Base-by-base conservation (phyloP, 2,113 vertebrate genomes). In the Tupaia tana region DNA sequence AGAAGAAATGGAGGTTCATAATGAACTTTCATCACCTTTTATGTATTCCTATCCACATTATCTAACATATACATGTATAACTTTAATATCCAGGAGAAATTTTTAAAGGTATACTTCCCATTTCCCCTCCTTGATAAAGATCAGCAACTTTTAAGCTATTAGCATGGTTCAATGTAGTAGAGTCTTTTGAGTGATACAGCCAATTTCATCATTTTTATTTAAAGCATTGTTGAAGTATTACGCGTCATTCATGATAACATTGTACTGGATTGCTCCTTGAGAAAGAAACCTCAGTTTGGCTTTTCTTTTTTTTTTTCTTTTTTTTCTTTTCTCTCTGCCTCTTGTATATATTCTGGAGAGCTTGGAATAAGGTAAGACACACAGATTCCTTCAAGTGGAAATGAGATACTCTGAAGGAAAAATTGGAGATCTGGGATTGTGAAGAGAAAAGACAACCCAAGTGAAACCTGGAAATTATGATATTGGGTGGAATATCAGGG, bases 211-310 rank as follows among this genome's bases (percentile, higher is more conserved):
- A 52, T 80, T 59, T 34, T 63, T 78, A n/a, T 20, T 71, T 79
- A 59, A 78, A n/a, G 69, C 63, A 31, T 20, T 56, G 66, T 52
- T 66, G 78, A 80, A 71, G 19, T 84, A 24, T 1, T 2, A 5
- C 5, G 1, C 0, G 1, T 79, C 12, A 0, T 20, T 64, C 13
- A 69, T 13, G 10, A 69, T 58, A 75, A 25, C 25, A 10, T n/a
- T 69, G 20, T 52, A 9, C 20, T 56, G 56, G 58, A 54, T 54
- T 73, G 34, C 15, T 91, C 27, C 43, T 59, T 64, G 16, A 73
- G 24, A 52, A 85, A 77, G 29, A 43, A 87, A 86, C 58, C 43
- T 75, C 7, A 18, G 73, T 6, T n/a, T 27, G 29, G 9, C 25
- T 67, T 6, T 61, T n/a, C 3, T 67, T 43, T 10, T 16, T 16